Percentiles rank a stretch among this genome's conserved stretches.
Conservation (phyloP, 2,888 invertebrate genomes). For the Nasonia oneida region DNA sequence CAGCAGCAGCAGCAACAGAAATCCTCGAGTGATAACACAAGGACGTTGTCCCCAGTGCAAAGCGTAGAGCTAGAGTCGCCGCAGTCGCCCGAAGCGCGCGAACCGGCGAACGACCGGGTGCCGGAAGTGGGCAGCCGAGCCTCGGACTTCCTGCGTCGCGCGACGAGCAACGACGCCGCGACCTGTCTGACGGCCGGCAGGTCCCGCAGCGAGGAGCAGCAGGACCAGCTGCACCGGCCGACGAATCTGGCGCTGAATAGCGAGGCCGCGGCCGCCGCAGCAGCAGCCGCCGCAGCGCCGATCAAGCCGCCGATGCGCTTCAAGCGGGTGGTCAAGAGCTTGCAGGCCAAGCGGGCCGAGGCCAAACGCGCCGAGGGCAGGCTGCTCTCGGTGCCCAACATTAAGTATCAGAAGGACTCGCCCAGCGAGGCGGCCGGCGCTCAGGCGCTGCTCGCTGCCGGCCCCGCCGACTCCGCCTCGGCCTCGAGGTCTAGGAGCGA, state of each 20-base stretch:
- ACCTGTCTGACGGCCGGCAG: conserved; percentile 23
- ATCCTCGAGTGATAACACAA: conserved; percentile 63
- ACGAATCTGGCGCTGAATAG: conserved; percentile 67
- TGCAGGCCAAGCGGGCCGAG: conserved; percentile 80
- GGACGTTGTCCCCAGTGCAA: conserved; percentile 73
- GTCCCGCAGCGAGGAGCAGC: conserved; percentile 38
- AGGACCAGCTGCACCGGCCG: conserved; percentile 58
- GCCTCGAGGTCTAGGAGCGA: neutral
- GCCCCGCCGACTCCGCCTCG: neutral
- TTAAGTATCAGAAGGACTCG: conserved; percentile 82
- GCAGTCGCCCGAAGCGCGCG: conserved; percentile 77
- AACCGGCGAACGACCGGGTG: conserved; percentile 64
- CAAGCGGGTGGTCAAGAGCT: conserved; percentile 69
- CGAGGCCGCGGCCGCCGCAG: conserved; percentile 62
- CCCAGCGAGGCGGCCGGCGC: conserved; percentile 71
- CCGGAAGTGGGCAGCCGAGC: conserved; percentile 38
- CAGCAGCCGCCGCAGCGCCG: conserved; percentile 55
- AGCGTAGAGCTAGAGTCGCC: conserved; percentile 75
- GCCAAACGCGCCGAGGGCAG: conserved; percentile 82
- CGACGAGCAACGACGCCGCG: neutral
- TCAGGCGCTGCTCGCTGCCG: conserved; percentile 65
- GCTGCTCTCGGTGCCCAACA: conserved; percentile 88
- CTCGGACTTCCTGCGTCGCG: conserved; percentile 37
- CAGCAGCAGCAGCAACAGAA: conserved; percentile 44
- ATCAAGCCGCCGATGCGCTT: conserved; percentile 69